A percentile compares a stretch with the other conserved stretches of the same genome.
These are phyloP conservation scores for Brachyhypopomus gauderio DNA, from an alignment of 2,113 vertebrate species.

Conservation along the genomic window DNA sequence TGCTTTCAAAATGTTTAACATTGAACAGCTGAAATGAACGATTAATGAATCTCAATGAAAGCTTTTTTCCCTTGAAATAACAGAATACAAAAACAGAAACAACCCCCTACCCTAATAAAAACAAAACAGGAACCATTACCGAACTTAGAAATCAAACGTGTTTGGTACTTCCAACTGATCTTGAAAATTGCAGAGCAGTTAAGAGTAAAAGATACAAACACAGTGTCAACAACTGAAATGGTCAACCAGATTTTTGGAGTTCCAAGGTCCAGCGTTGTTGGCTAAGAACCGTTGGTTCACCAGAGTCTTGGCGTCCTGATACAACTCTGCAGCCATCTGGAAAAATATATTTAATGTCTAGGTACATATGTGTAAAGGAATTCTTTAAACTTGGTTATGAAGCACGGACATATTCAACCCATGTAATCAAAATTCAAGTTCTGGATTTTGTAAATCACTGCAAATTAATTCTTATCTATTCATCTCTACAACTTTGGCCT, in stretches of 20 bases:
- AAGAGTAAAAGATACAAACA: background rate
- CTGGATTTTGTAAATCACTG: too few relatives aligned
- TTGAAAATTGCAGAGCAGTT: background rate
- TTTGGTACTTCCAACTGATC: background rate
- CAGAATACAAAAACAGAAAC: background rate
- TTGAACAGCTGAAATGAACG: too few relatives aligned
- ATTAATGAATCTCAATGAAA: too few relatives aligned
- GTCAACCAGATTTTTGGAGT: slow-evolving; percentile 64
- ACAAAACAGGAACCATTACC: background rate
- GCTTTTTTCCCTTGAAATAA: background rate
- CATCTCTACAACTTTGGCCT: too few relatives aligned
- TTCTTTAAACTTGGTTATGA: background rate
- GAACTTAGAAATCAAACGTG: background rate
- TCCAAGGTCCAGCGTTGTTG: slow-evolving; percentile 64
- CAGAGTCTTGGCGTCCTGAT: slow-evolving; percentile 57
- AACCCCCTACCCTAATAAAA: background rate
- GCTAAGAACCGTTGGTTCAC: slow-evolving; percentile 58
- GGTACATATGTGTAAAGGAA: background rate
- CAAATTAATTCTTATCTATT: too few relatives aligned
- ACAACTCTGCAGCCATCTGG: slow-evolving; percentile 56
- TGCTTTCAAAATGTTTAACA: too few relatives aligned
- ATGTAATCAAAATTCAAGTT: too few relatives aligned
- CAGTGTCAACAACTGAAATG: slow-evolving; percentile 52
- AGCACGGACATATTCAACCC: too few relatives aligned
- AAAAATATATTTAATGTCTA: slow-evolving; percentile 16